Conservation (phyloP, 2,888 invertebrate species). For the Pristionchus exspectatus region DNA sequence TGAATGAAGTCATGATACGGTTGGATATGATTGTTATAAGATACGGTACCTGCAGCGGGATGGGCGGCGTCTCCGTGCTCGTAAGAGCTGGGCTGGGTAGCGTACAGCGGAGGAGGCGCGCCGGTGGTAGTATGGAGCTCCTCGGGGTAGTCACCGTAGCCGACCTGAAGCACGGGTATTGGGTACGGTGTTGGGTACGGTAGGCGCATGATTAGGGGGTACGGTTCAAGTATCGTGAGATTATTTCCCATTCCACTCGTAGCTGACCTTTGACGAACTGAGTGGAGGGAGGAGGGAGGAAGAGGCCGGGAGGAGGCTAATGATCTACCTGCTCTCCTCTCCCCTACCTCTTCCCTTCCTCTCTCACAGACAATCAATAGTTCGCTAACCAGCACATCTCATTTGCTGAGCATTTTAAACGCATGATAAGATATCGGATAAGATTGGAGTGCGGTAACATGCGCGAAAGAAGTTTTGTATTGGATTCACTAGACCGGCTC, state of each 20-base stretch:
- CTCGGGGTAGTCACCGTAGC: slow-evolving; percentile 52
- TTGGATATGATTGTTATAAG: neutral
- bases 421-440: neutral
- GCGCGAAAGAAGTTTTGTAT: neutral
- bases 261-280: too few species aligned
- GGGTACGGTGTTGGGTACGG: neutral
- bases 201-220: neutral
- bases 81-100: neutral
- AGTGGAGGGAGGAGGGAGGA: too few species aligned
- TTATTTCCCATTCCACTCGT: too few species aligned
- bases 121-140: neutral
- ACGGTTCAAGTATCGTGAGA: too few species aligned
- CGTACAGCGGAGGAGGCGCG: neutral
- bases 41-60: neutral
- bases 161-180: neutral
- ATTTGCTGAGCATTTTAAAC: too few species aligned
- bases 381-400: too few species aligned
- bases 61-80: neutral
- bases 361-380: too few species aligned
- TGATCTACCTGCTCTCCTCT: too few species aligned
- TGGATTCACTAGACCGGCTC: neutral
- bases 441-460: neutral
- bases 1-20: neutral
- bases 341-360: too few species aligned
- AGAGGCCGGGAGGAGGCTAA: too few species aligned